These are phyloP conservation scores for Litoditis marina DNA, from an alignment of 2,888 invertebrate genomes.

Conservation along the genomic window DNA sequence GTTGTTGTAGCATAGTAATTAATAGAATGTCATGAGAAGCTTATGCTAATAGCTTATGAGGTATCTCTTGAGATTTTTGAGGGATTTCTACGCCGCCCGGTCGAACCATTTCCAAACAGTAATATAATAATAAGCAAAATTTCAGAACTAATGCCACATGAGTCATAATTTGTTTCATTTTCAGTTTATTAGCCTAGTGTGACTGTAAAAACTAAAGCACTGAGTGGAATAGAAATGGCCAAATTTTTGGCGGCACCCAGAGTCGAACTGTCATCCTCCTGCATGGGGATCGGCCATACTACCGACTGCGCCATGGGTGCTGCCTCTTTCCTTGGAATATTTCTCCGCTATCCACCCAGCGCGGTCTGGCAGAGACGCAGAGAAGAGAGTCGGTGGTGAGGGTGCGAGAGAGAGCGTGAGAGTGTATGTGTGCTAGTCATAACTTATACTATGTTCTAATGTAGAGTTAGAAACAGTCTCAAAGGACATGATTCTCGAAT, in stretches of 20 bases:
- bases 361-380: constrained; percentile 1
- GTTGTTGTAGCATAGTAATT: no score
- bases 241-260: neutral
- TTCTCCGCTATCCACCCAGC: constrained; percentile 15
- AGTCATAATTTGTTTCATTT: neutral
- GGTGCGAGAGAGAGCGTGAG: neutral
- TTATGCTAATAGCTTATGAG: no score
- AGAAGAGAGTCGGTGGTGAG: constrained; percentile 2
- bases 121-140: neutral
- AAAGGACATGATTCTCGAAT: no score
- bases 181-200: neutral
- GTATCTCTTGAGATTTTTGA: no score
- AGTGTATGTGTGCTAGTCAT: neutral
- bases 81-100: no score
- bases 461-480: no score
- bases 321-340: constrained; percentile 7
- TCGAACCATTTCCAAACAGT: no score
- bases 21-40: no score
- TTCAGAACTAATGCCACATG: neutral
- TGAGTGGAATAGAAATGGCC: constrained; percentile 14
- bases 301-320: constrained; percentile 17
- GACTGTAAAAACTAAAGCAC: neutral
- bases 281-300: neutral
- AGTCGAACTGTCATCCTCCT: neutral
- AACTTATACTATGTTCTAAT: no score